Conservation (phyloP, 2,888 invertebrate species). For the Diaprepes abbreviatus region DNA sequence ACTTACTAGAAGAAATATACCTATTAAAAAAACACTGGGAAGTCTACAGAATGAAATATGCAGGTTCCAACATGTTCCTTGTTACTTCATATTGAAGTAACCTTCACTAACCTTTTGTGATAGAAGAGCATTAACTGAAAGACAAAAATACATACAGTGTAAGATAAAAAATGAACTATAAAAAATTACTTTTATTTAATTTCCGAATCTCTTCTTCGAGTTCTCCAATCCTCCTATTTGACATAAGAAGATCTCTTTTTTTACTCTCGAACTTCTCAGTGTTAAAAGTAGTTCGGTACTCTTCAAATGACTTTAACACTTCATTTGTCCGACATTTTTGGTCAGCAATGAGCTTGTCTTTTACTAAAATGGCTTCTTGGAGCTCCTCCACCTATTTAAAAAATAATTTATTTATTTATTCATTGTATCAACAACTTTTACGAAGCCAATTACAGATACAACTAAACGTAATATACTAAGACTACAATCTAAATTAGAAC, state of each 20-base stretch:
- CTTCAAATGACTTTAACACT: slow-evolving; percentile 59
- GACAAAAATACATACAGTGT: neutral
- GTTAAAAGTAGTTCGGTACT: slow-evolving; percentile 59
- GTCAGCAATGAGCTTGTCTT: slow-evolving; percentile 58
- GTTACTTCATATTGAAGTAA: slow-evolving; percentile 9
- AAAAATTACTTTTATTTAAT: slow-evolving; percentile 61
- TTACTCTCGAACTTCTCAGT: slow-evolving; percentile 57
- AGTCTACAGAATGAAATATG: too few species aligned
- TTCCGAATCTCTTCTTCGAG: slow-evolving; percentile 62
- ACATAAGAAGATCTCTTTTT: slow-evolving; percentile 56
- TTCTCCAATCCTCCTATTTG: slow-evolving; percentile 58
- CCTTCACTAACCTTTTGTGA: slow-evolving; percentile 57
- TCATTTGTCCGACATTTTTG: slow-evolving; percentile 55
- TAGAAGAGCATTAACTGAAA: slow-evolving; percentile 60
- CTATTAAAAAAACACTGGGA: too few species aligned
- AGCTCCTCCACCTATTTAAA: slow-evolving; percentile 51
- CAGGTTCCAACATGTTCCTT: too few species aligned
- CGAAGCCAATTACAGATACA: too few species aligned
- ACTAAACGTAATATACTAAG: too few species aligned
- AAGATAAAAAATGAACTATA: slow-evolving; percentile 20
- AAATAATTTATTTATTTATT: too few species aligned
- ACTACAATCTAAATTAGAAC: too few species aligned
- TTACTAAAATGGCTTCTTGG: slow-evolving; percentile 44
- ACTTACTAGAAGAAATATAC: too few species aligned
- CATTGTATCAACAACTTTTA: too few species aligned